A percentile compares a stretch with the other conserved stretches of the same genome.
Evolutionary conservation across 1,140 invertebrate genomes (phyloP).

Genomic region (Cyrtorhinus lividipennis): DNA sequence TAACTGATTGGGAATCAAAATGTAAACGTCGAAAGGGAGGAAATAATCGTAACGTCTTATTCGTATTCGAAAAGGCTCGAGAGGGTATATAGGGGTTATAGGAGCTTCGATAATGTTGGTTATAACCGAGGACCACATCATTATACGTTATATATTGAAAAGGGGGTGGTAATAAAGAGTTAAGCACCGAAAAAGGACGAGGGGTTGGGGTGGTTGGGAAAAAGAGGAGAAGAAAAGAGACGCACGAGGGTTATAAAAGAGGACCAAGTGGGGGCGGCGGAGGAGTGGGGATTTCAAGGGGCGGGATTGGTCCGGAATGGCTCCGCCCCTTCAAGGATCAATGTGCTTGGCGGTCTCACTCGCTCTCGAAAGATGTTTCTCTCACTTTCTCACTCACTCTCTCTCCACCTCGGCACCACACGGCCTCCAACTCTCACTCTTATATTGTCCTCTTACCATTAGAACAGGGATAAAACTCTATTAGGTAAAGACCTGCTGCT

Average conservation of each 20-base stretch:
- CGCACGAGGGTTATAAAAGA: no score
- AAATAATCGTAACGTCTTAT: no score
- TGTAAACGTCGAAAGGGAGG: no score
- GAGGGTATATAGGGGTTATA: no score
- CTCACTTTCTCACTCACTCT: no score
- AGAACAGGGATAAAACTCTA: conserved; percentile 20
- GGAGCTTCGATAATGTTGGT: no score
- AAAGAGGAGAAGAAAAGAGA: conserved; percentile 11
- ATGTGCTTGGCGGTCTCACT: conserved; percentile 20
- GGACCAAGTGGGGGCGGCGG: no score
- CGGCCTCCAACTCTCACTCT: not conserved
- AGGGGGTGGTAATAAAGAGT: conserved; percentile 19
- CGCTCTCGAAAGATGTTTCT: no score
- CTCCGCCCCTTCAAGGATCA: conserved; percentile 18
- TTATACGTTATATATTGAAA: conserved; percentile 23
- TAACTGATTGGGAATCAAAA: no score
- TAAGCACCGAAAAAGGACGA: conserved; percentile 11
- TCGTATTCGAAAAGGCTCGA: no score
- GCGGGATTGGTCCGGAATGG: conserved; percentile 7
- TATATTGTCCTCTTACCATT: conserved; percentile 18
- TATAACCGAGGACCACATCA: conserved; percentile 22
- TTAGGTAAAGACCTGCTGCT: conserved; percentile 12
- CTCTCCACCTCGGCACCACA: not conserved
- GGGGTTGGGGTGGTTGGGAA: no score
- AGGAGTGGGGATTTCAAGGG: conserved; percentile 6